Evolutionary conservation across 2,888 invertebrate genomes (phyloP).

Genomic region (Drosophila ochracea): DNA sequence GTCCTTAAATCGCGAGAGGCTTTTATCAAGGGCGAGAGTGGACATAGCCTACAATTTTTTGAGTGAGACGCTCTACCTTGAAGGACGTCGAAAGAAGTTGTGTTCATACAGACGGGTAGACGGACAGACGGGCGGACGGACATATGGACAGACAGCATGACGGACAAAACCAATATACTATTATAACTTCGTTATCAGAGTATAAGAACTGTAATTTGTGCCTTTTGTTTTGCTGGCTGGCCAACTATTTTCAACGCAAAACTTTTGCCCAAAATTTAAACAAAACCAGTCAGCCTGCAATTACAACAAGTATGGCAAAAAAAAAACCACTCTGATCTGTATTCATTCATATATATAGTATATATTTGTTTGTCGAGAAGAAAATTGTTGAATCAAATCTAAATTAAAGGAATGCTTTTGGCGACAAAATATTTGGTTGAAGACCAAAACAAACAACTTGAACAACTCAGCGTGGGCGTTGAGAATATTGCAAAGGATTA

Average conservation of each 20-base stretch:
- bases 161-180: background rate
- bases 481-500: slow-evolving; percentile 40
- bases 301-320: slow-evolving; percentile 25
- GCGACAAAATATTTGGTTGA: slow-evolving; percentile 72
- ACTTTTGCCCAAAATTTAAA: slow-evolving; percentile 64
- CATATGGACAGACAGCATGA: background rate
- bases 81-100: background rate
- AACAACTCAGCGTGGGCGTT: slow-evolving; percentile 9
- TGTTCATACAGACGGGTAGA: background rate
- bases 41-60: background rate
- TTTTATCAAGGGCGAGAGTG: background rate
- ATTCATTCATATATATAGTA: slow-evolving; percentile 28
- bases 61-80: background rate
- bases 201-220: slow-evolving; percentile 64
- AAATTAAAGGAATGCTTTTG: slow-evolving; percentile 74
- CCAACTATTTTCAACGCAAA: slow-evolving; percentile 60
- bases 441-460: slow-evolving; percentile 39
- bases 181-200: background rate
- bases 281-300: slow-evolving; percentile 37
- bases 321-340: slow-evolving; percentile 17
- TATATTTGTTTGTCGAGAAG: slow-evolving; percentile 30
- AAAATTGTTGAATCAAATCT: slow-evolving; percentile 66
- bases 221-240: slow-evolving; percentile 68
- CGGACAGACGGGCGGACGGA: too few species aligned
- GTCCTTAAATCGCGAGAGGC: background rate